A percentile compares a stretch with the other conserved stretches of the same genome.
phyloP scores from a whole-genome alignment of 2,888 invertebrate genomes.

The Notodonta ziczac region DNA sequence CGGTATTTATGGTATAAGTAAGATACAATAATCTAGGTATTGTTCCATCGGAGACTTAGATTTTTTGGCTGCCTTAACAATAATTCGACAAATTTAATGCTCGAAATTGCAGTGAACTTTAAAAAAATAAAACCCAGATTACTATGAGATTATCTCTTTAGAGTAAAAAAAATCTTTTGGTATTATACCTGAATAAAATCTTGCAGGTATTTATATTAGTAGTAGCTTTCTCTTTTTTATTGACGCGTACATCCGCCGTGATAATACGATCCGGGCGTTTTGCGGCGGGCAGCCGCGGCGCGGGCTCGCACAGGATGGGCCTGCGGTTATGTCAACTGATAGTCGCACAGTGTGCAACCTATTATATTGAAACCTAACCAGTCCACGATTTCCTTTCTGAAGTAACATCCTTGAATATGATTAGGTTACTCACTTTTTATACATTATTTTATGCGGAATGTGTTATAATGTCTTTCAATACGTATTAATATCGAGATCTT shows the following conservation, averaged over 20 bases:
- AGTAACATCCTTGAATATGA: slow-evolving; percentile 17
- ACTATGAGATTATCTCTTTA: slow-evolving; percentile 7
- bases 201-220: neutral
- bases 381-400: slow-evolving; percentile 32
- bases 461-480: no score
- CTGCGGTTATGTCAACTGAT: slow-evolving; percentile 25
- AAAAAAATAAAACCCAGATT: neutral
- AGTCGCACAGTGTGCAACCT: slow-evolving; percentile 15
- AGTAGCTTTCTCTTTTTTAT: slow-evolving; percentile 25
- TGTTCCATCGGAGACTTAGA: no score
- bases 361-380: slow-evolving; percentile 28
- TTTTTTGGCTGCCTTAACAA: no score
- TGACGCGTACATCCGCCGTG: slow-evolving; percentile 5
- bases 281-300: slow-evolving; percentile 3
- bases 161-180: slow-evolving; percentile 6
- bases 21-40: no score
- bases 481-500: no score
- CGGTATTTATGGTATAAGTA: no score
- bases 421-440: no score
- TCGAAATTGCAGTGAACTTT: neutral
- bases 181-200: slow-evolving; percentile 5
- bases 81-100: neutral
- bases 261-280: slow-evolving; percentile 12
- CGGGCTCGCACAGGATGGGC: slow-evolving; percentile 28
- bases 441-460: no score